Percentiles rank a stretch among this genome's conserved stretches.
These are phyloP conservation scores for Parnassius glacialis DNA, from an alignment of 2,888 invertebrate species.

Conservation along the genomic window DNA sequence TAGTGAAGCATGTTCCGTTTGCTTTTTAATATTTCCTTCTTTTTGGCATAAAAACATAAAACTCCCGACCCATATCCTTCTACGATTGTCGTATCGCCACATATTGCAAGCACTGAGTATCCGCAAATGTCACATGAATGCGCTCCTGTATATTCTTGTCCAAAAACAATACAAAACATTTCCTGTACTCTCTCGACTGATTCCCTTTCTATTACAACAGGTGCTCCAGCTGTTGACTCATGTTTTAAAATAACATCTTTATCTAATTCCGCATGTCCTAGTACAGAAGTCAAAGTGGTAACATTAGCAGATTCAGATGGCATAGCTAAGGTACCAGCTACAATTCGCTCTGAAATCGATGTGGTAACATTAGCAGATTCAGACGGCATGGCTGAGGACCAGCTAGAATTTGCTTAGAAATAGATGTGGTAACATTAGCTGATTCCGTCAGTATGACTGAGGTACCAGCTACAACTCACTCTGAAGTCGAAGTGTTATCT, in stretches of 20 bases:
- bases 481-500: too few relatives aligned
- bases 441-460: too few relatives aligned
- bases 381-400: too few relatives aligned
- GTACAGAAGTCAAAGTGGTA: too few relatives aligned
- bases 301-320: too few relatives aligned
- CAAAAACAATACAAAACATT: neutral
- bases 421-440: too few relatives aligned
- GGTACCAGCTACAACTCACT: too few relatives aligned
- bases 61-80: neutral
- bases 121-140: neutral
- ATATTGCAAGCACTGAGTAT: neutral
- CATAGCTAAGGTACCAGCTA: too few relatives aligned
- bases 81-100: neutral
- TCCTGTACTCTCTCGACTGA: neutral
- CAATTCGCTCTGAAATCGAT: too few relatives aligned
- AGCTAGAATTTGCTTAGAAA: too few relatives aligned
- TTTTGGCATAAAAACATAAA: neutral
- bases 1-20: neutral
- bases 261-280: too few relatives aligned
- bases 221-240: neutral
- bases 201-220: neutral
- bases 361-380: too few relatives aligned
- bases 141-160: neutral
- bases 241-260: neutral
- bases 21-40: neutral